Base-by-base conservation (phyloP, 2,888 invertebrate species). In the Pyrrhosoma nymphula region DNA sequence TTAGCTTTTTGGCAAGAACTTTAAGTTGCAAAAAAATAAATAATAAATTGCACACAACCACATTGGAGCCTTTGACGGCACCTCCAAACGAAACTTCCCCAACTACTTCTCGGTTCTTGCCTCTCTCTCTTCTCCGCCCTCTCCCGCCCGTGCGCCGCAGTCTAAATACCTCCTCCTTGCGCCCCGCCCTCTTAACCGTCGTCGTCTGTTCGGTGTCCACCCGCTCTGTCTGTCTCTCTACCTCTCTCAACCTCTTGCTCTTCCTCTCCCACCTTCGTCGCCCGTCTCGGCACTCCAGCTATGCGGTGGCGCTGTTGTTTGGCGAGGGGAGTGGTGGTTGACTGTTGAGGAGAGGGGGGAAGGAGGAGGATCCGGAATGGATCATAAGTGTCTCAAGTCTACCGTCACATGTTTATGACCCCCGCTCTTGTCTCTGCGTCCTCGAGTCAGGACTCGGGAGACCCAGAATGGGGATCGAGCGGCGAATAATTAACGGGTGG, bases 291-390 rank as follows among this genome's bases (percentile, higher is more conserved):
- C 89, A 56, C 89, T 89, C 55, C 55, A 89, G n/a, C 55, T 55
- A 89, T 89, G 89, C n/a, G 89, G 55, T 89, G 89, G 89, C 56
- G 88, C 26, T 47, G 89, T 89, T 89, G 89, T 89, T 89, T 89
- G 89, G 89, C 56, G 89, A 55, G 88, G 47, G 39, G 88, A 88
- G 88, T 23, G 30, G 88, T 47, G 47, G 47, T 47, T 47, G 47
- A 8, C 8, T 47, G 47, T 47, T 8, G 47, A 47, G 47, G 35
- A 14, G 47, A 47, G 47, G 35, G 39, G 16, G 89, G 55, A 47
- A 55, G 4, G 23, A 55, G 10, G 30, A 35, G 35, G 35, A 12
- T 16, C 82, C 16, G 82, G 89, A 56, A 56, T 89, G 89, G 89
- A 56, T 47, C 89, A 89, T 89, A 89, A 55, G 89, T 89, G 56